Percentiles rank a stretch among this genome's conserved stretches.
phyloP scores from a whole-genome alignment of 1,140 invertebrate species.

The Sycophaga agraensis region DNA sequence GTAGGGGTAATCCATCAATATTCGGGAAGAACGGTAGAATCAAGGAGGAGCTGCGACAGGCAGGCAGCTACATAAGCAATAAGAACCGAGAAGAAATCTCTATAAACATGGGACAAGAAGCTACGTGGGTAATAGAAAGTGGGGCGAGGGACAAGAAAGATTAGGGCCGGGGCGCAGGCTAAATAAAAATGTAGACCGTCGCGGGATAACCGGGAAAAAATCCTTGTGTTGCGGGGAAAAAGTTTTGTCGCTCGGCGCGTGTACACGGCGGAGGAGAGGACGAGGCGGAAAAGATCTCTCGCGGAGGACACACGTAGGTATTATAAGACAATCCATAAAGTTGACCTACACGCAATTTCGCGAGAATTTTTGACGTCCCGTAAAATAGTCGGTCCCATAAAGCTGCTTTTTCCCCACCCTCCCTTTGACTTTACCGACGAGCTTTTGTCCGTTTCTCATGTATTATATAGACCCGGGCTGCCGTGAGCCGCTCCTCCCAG shows the following conservation, averaged over 20 bases:
- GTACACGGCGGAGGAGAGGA: background rate
- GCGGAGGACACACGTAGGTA: conserved; percentile 5
- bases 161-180: background rate
- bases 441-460: background rate
- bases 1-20: no score
- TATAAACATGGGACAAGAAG: conserved; percentile 12
- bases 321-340: conserved; percentile 4
- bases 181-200: conserved; percentile 7
- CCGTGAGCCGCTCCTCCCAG: no score
- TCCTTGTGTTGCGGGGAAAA: background rate
- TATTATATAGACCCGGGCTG: background rate
- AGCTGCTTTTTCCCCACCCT: background rate
- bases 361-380: conserved; percentile 5
- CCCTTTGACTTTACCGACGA: background rate
- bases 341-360: conserved; percentile 16
- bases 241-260: background rate
- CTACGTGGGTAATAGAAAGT: conserved; percentile 4
- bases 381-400: background rate
- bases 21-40: no score
- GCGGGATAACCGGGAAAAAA: background rate
- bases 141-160: background rate
- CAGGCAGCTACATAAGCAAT: no score
- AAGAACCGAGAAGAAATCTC: conserved; percentile 13
- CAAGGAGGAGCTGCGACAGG: no score
- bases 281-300: no score